These are phyloP conservation scores for Aplocera efformata DNA, from an alignment of 2,888 invertebrate species.

Conservation along the genomic window DNA sequence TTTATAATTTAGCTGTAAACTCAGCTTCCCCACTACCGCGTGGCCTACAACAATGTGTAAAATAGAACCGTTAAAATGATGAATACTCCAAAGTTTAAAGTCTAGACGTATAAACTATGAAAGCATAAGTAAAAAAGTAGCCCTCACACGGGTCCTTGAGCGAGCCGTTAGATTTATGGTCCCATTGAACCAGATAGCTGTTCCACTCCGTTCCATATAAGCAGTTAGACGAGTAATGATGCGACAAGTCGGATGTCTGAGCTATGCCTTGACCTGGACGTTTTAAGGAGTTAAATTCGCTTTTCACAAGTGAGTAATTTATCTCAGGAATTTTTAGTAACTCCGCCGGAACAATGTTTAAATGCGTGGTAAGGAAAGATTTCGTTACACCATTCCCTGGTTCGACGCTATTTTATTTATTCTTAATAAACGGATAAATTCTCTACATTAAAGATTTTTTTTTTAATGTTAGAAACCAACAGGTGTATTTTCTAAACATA, in stretches of 20 bases:
- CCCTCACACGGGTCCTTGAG: constrained; percentile 9
- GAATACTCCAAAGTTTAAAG: neutral
- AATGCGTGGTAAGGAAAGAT: too few species aligned
- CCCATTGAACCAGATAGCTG: constrained; percentile 2
- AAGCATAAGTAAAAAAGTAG: constrained; percentile 3
- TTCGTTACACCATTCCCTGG: too few species aligned
- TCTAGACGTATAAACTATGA: neutral
- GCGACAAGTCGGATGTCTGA: constrained; percentile 1
- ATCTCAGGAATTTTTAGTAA: too few species aligned
- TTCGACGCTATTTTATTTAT: too few species aligned
- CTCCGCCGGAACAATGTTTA: too few species aligned
- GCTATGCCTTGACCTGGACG: constrained; percentile 18
- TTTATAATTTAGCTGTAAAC: constrained; percentile 56
- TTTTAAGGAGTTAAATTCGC: constrained; percentile 13
- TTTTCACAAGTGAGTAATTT: neutral
- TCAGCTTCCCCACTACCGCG: constrained; percentile 66
- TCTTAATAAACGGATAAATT: too few species aligned
- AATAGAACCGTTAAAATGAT: constrained; percentile 11
- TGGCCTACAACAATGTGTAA: constrained; percentile 50
- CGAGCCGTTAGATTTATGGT: constrained; percentile 7
- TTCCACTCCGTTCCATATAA: constrained; percentile 7
- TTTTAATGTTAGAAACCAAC: too few species aligned
- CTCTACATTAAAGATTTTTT: too few species aligned
- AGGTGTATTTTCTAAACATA: too few species aligned
- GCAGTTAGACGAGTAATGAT: constrained; percentile 8